Evolutionary conservation across 2,797 vertebrate genomes (phyloP), one percentile per base, ranked within the genome.

Genomic region (Onychomys leucogaster): DNA sequence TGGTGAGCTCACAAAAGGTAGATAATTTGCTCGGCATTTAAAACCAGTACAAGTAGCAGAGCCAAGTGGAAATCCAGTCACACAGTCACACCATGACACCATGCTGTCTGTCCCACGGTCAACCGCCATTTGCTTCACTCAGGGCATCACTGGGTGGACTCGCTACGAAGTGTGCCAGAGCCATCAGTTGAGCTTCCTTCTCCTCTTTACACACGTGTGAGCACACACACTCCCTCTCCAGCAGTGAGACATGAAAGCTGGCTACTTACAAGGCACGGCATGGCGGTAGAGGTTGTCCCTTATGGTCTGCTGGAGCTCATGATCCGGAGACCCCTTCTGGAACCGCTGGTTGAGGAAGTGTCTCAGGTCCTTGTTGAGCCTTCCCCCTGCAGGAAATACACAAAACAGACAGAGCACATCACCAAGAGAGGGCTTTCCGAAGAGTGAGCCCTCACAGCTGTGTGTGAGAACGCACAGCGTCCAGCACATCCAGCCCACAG

Each of bases 191-290:
- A 65, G 57, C 52, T 67, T 46, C n/a, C 10, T 29, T 52, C n/a
- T 32, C 63, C 57, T 17, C 57, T 61, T 27, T 10, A 1, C 43
- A 69, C 34, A 52, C 25, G 41, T 46, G 71, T 27, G 37, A n/a
- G 63, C 25, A 11, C 7, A 43, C 17, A 13, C 41, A 52, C 29
- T 0, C 65, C n/a, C 63, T 25, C 19, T 10, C 27, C 82, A 46
- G 17, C 12, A 61, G 59, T 5, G 25, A 73, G 37, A 55, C 0
- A 3, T 32, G n/a, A 41, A 46, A 59, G 29, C 71, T 1, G 4
- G 71, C 80, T 98, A 99, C 99, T 99, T 98, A 99, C 99, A 99
- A 99, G 99, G 99, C 99, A 99, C 99, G 93, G 99, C 99, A 95
- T 99, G 99, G 98, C 99, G 99, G 96, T 99, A 99, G 69, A 99